Percentiles rank a stretch among this genome's conserved stretches.
Evolutionary conservation across 2,113 vertebrate species (phyloP).

Genomic region (Scomber scombrus): DNA sequence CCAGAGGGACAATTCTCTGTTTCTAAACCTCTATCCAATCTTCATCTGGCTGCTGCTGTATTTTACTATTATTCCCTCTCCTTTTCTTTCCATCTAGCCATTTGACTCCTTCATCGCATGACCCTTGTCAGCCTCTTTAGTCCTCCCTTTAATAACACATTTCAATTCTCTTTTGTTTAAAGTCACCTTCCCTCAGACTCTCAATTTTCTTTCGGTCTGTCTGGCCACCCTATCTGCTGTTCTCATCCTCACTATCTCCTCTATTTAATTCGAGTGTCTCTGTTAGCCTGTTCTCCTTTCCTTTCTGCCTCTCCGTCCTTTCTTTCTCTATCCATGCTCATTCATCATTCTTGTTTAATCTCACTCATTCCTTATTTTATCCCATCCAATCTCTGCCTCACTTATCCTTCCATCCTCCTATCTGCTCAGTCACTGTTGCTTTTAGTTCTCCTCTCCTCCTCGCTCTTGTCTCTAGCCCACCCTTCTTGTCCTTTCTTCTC

Average conservation of each 20-base stretch:
- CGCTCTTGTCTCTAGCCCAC: not conserved
- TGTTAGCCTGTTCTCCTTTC: not conserved
- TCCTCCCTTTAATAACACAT: conserved; percentile 24
- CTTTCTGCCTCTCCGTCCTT: not conserved
- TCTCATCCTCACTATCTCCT: conserved; percentile 14
- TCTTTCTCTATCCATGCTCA: conserved; percentile 7
- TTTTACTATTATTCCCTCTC: not conserved
- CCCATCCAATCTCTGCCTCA: conserved; percentile 25
- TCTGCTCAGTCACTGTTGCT: not conserved
- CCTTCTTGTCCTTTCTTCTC: conserved; percentile 11
- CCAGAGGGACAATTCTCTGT: not conserved
- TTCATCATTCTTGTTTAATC: conserved; percentile 38
- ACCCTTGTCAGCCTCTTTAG: not conserved
- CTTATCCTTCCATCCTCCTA: conserved; percentile 12
- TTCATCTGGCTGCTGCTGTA: not conserved
- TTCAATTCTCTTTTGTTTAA: conserved; percentile 41
- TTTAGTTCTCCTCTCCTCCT: not conserved
- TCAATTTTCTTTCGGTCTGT: conserved; percentile 39
- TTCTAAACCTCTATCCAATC: conserved; percentile 3
- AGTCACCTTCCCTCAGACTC: conserved; percentile 51
- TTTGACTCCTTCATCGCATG: conserved; percentile 11
- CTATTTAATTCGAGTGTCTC: conserved; percentile 35
- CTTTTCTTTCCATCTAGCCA: not conserved
- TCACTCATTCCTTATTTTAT: conserved; percentile 17
- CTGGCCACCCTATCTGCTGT: conserved; percentile 21